A percentile compares a stretch with the other conserved stretches of the same genome.
Conservation (phyloP, 2,888 invertebrate genomes). For the Rhodophaea formosa region DNA sequence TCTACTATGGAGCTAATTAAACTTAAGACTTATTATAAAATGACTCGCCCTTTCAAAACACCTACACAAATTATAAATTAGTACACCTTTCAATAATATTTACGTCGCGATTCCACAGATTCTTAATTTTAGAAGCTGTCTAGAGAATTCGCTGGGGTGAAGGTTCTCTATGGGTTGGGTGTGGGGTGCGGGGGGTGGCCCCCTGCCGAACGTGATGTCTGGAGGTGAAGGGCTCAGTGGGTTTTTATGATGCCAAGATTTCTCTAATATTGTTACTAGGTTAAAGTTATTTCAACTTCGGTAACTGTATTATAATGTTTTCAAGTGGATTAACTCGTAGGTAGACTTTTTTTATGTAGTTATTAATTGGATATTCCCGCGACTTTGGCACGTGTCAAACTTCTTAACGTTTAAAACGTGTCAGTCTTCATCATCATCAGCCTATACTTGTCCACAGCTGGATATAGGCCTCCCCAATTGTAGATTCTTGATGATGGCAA, state of each 20-base stretch:
- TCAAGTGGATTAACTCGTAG: neutral
- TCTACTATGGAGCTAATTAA: neutral
- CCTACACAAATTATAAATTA: neutral
- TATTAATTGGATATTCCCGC: no score
- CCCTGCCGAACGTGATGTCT: constrained; percentile 46
- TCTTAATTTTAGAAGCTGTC: constrained; percentile 41
- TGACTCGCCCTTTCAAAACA: no score
- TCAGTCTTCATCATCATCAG: no score
- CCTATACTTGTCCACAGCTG: no score
- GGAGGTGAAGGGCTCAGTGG: constrained; percentile 45
- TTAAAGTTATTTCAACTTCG: constrained; percentile 26
- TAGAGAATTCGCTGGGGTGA: constrained; percentile 46
- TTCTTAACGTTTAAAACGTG: no score
- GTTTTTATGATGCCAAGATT: constrained; percentile 44
- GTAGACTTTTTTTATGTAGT: no score
- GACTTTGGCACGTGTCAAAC: no score
- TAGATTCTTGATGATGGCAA: no score
- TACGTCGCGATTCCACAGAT: constrained; percentile 29
- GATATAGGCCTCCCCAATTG: no score
- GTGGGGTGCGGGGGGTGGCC: constrained; percentile 5
- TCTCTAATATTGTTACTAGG: constrained; percentile 38
- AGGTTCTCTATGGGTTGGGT: constrained; percentile 36
- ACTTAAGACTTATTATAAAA: no score
- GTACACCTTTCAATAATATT: neutral
- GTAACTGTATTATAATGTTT: neutral